Percentiles rank a stretch among this genome's conserved stretches.
These are phyloP conservation scores for Agrilus cyanescens DNA, from an alignment of 2,888 invertebrate species.

Conservation along the genomic window DNA sequence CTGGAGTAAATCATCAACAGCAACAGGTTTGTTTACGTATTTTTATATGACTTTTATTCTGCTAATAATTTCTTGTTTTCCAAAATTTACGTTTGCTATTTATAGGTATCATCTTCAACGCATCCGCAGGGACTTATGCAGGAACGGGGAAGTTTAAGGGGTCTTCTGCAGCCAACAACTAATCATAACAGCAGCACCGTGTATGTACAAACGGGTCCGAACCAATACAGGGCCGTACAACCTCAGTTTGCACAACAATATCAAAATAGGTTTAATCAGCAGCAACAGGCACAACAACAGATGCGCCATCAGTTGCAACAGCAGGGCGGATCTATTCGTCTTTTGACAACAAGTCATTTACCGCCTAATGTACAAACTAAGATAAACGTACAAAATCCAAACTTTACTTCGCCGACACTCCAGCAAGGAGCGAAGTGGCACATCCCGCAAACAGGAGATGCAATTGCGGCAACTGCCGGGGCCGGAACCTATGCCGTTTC, in stretches of 20 bases:
- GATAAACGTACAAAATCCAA: conserved; percentile 7
- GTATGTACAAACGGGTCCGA: conserved; percentile 34
- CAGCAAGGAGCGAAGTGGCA: conserved; percentile 57
- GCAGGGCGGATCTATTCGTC: conserved; percentile 9
- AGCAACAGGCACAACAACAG: conserved; percentile 19
- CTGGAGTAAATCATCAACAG: conserved; percentile 14
- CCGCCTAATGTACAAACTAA: conserved; percentile 10
- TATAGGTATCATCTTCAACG: conserved; percentile 44
- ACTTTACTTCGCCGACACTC: conserved; percentile 23
- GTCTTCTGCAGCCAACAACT: conserved; percentile 29
- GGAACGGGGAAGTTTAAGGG: conserved; percentile 32
- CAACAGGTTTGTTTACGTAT: conserved; percentile 10
- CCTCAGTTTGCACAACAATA: conserved; percentile 33
- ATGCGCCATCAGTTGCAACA: conserved; percentile 9
- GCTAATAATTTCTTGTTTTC: too few relatives aligned
- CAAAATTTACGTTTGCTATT: not conserved
- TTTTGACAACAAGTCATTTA: conserved; percentile 7
- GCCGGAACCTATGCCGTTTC: conserved; percentile 6
- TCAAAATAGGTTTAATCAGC: conserved; percentile 25
- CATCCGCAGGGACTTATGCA: conserved; percentile 44
- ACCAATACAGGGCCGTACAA: conserved; percentile 34
- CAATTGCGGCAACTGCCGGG: conserved; percentile 8
- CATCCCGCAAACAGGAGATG: conserved; percentile 45
- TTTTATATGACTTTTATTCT: not conserved
- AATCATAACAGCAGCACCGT: conserved; percentile 24